These are phyloP conservation scores for Oreochromis grahami DNA, from an alignment of 2,797 vertebrate genomes.

Conservation along the genomic window DNA sequence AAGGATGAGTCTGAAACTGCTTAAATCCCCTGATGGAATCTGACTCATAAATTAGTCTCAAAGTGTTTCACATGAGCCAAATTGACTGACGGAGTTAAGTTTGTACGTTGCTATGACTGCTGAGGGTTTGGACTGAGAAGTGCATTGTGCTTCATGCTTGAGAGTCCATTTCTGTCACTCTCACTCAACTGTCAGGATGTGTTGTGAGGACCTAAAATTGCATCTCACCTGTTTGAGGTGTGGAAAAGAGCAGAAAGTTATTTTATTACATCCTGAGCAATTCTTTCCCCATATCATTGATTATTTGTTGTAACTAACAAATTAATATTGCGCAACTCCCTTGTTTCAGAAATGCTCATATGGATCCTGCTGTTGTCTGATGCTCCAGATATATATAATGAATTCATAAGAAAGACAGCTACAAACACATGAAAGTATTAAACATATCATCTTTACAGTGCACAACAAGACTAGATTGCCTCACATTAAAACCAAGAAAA, in stretches of 20 bases:
- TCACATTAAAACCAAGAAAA: neutral
- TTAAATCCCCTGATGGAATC: slow-evolving; percentile 27
- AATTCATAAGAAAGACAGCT: neutral
- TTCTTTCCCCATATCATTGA: neutral
- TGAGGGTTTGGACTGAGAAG: neutral
- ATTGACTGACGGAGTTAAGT: neutral
- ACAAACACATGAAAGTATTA: neutral
- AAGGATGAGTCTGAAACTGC: slow-evolving; percentile 40
- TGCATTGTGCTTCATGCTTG: neutral
- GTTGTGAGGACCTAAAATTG: neutral
- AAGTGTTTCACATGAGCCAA: slow-evolving; percentile 4
- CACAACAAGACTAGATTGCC: neutral
- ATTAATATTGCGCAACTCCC: neutral
- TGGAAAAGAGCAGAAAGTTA: neutral
- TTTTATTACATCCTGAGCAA: neutral
- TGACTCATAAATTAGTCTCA: slow-evolving; percentile 21
- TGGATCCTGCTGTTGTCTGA: neutral
- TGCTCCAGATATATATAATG: neutral
- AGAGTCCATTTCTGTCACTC: neutral
- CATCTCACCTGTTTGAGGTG: neutral
- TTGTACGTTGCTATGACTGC: neutral
- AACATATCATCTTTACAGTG: neutral
- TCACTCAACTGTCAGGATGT: neutral
- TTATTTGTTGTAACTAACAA: neutral
- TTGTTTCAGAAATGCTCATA: neutral